Evolutionary conservation across 2,888 invertebrate genomes (phyloP).

Genomic region (Teinopalpus imperialis): DNA sequence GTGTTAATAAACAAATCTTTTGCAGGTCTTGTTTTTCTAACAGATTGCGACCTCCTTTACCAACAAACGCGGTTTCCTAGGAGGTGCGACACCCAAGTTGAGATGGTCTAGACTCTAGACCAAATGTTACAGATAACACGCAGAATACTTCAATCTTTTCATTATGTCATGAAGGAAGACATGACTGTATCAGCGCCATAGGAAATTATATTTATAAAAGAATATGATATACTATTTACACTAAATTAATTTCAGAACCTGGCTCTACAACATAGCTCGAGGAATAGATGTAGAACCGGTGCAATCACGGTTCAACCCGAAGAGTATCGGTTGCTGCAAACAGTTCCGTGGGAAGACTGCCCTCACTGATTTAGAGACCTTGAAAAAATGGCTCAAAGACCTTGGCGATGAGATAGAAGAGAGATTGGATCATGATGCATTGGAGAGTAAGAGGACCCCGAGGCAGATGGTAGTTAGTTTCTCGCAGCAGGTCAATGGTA

Average conservation of each 20-base stretch:
- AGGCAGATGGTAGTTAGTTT: constrained; percentile 90
- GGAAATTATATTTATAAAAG: no score
- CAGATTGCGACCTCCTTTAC: no score
- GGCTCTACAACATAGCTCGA: constrained; percentile 92
- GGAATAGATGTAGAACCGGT: constrained; percentile 95
- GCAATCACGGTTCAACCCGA: constrained; percentile 90
- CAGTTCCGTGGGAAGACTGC: constrained; percentile 93
- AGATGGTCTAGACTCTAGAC: no score
- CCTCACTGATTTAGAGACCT: constrained; percentile 84
- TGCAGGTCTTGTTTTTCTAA: no score
- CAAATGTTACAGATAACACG: no score
- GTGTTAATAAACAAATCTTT: no score
- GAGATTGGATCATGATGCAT: constrained; percentile 89
- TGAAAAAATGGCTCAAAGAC: constrained; percentile 91
- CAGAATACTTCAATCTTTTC: no score
- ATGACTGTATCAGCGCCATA: no score
- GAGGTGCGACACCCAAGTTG: no score
- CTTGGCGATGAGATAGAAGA: constrained; percentile 92
- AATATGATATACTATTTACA: neutral
- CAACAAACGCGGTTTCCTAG: no score
- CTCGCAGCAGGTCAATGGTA: constrained; percentile 77
- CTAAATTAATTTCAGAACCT: constrained; percentile 84
- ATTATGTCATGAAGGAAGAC: no score
- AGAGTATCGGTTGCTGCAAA: constrained; percentile 98
- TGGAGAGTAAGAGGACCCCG: constrained; percentile 91